Evolutionary conservation across 2,113 vertebrate species (phyloP), one percentile per base, ranked within the genome.

Genomic region (Hypomesus transpacificus): DNA sequence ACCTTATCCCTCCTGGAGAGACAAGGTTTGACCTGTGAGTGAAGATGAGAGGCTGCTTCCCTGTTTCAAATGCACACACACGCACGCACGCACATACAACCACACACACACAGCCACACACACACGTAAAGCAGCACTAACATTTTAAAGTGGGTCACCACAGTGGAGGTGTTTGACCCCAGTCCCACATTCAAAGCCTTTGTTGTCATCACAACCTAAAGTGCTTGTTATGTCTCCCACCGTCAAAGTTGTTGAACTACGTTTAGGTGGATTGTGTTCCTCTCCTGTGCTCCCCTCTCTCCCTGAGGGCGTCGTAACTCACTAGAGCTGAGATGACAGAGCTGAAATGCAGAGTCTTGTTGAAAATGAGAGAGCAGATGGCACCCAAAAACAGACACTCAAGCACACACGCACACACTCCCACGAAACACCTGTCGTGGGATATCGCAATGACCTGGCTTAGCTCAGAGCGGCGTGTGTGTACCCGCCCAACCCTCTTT

Each of bases 271-370:
- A 59, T 54, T 72, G 69, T 21, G 18, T 62, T 75, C 71, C 60
- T 64, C 50, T 52, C 63, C 63, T 31, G 53, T 60, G 62, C 73
- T 83, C 69, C 62, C 62, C 70, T 76, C 54, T 24, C 11, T 57
- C 68, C 84, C 78, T 5, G 28, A 70, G 74, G 82, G 72, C 34
- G 1, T 76, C 67, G 53, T 77, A 86, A 87, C 68, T 80, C 79
- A 81, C 69, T 52, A 31, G 67, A 71, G 73, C 69, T 14, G 1
- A 74, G 74, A 84, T 75, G 70, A 87, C 63, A 77, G 66, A 14
- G 4, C 82, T 72, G 73, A 51, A 51, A 18, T 22, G 34, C 17
- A 67, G 73, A 77, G 9, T 14, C 4, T 16, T 24, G 51, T 17
- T 21, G 57, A 77, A 77, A 84, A 82, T 75, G 80, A 80, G 69